Evolutionary conservation across 2,113 vertebrate species (phyloP), one percentile per base, ranked within the genome.

Genomic region (Nematolebias whitei): DNA sequence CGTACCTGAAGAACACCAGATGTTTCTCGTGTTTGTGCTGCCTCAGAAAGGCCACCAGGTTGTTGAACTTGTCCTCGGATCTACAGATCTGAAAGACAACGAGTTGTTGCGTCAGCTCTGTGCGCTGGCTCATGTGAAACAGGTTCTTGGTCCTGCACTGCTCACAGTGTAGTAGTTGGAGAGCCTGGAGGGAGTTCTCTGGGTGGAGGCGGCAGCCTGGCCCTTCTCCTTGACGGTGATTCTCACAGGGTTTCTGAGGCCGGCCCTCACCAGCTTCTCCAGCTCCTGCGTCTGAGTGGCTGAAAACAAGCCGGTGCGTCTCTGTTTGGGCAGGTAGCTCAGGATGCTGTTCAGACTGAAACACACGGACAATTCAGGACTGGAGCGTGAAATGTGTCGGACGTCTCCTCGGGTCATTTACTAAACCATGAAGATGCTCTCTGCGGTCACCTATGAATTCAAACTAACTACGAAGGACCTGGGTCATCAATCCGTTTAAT

Each of bases 251-350:
- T 99, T 99, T 15, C 98, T 86, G 20, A 99, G 96, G 0, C 98
- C 98, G 0, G 98, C 97, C 2, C 98, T 87, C 80, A 99, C 96
- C 88, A 99, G 84, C 83, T 93, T 98, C 90, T 99, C 97, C 80
- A 99, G 89, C 74, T 99, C 98, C 78, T 98, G 96, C 0, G 98
- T 99, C 75, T 99, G 97, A 0, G 98, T 99, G 41, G 97, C 97
- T 0, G 97, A 99, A 83, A 99, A 99, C 51, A 99, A 88, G 18
- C 98, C 98, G 0, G 97, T 99, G 9, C 98, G 92, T 3, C 98
- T 91, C 92, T 99, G 98, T 87, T 98, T 99, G 1, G 98, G 98
- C 82, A 99, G 52, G 41, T 92, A 88, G 48, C 89, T 92, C 87
- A 99, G 79, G 75, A 99, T 99, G 74, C 93, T 74, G 73, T 98